Base-by-base conservation (phyloP, 2,888 invertebrate species). In the Heliconius ethilla region DNA sequence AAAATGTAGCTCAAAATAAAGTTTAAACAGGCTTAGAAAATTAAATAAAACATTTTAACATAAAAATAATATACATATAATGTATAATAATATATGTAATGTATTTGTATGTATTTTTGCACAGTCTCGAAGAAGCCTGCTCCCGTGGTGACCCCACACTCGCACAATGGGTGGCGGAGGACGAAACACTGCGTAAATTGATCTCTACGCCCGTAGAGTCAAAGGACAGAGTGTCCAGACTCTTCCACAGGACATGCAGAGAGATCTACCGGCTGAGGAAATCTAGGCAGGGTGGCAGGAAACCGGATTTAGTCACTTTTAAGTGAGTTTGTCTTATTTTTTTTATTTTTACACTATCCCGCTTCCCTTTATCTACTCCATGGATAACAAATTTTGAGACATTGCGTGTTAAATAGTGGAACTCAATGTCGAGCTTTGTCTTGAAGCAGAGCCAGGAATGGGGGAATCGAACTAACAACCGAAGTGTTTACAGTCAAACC, bases 261-360 rank as follows among this genome's bases (percentile, higher is more conserved):
- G 99, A 99, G 92, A 98, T 99, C 84, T 98, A 98, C 92, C 97
- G 98, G 84, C 94, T 99, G 81, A 94, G 98, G 83, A 97, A 98
- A 90, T 97, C 97, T 74, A 96, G 97, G 87, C 97, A 97, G 83
- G 97, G 98, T 72, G 97, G 97, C 85, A 97, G 98, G 82, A 97
- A 98, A 88, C 98, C 98, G 0, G 98, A 99, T 91, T 95, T 98
- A 82, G 97, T 98, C 85, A 98, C 98, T 72, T 99, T 98, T 94
- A 98, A 97, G 98, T 98, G 89, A 96, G 97, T 96, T 37, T 40
- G 40, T 40, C 33, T 7, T 73, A 66, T 37, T 18, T 40, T n/a
- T 59, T n/a, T 67, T 59, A 11, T 22, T 59, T n/a, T 59, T 11
- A n/a, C 59, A 10, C 59, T 33, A 33, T 3, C 45, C n/a, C n/a